Base-by-base conservation (phyloP, 1,140 invertebrate genomes). In the Gryllus bimaculatus region DNA sequence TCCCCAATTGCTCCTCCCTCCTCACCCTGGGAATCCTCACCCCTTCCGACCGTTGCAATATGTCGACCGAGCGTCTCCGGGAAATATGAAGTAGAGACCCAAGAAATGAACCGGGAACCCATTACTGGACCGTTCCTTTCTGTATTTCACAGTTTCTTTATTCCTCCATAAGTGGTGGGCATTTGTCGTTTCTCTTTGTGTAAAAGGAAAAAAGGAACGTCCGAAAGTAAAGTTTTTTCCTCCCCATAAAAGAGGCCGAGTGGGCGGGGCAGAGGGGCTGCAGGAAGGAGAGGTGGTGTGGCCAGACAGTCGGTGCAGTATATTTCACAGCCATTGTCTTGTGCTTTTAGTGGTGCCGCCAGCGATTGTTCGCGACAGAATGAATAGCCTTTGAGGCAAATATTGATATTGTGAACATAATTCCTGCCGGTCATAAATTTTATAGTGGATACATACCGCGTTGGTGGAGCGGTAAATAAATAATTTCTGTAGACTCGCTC, bases 331-430 rank as follows among this genome's bases (percentile, higher is more conserved):
- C 54, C 18, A 66, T 66, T 66, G 54, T 66, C 54, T 66, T 66
- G 54, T 10, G 10, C 54, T 66, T 66, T 66, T 13, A 66, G 54
- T 13, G 10, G 54, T 7, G 10, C 18, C 10, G 10, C 10, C 7
- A 7, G 54, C 54, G 18, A 66, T 66, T 13, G 54, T 66, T 10
- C 18, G 10, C 10, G 54, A 7, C 54, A 66, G 18, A 66, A 66
- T 66, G 54, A 66, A 66, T 66, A 66, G 18, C 54, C 54, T 66
- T 66, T 66, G 10, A 66, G 54, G 54, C 54, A 66, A 66, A 66
- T 66, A 18, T 66, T 66, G 54, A 66, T 66, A 66, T 66, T 66
- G 54, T 66, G 54, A 66, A 66, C 54, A 66, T 66, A 66, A 66
- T 66, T 66, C 54, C 10, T 66, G 54, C 18, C 10, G 10, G 54